Conservation (phyloP, 2,888 invertebrate genomes). For the Hesperia comma region DNA sequence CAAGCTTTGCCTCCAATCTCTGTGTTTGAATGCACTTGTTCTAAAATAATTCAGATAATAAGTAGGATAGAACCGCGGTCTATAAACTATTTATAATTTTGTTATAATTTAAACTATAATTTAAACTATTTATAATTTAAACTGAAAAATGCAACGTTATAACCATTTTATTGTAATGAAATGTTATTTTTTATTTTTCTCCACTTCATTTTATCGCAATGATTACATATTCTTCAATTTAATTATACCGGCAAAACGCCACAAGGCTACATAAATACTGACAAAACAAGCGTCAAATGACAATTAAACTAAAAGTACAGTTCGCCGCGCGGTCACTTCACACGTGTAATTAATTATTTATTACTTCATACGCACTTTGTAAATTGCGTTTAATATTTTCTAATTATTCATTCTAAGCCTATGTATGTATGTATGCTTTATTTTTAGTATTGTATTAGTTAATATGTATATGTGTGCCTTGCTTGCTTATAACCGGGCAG, state of each 20-base stretch:
- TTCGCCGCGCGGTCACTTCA: constrained; percentile 9
- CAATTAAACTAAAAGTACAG: constrained; percentile 23
- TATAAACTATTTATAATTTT: too few relatives aligned
- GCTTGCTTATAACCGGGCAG: too few relatives aligned
- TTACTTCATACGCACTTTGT: constrained; percentile 3
- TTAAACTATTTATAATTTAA: too few relatives aligned
- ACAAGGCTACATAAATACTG: constrained; percentile 27
- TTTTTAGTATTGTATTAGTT: too few relatives aligned
- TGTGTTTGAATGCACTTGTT: too few relatives aligned
- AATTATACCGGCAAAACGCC: constrained; percentile 37
- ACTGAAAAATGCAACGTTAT: not conserved
- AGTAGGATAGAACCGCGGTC: too few relatives aligned
- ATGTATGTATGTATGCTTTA: too few relatives aligned
- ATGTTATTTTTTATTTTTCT: not conserved
- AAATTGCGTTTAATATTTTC: constrained; percentile 6
- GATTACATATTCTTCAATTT: constrained; percentile 25
- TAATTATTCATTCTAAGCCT: not conserved
- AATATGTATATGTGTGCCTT: too few relatives aligned
- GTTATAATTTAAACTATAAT: too few relatives aligned
- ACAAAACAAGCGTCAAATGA: constrained; percentile 36
- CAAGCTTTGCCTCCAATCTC: too few relatives aligned
- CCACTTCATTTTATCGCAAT: not conserved
- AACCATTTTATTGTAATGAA: not conserved
- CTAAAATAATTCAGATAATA: too few relatives aligned
- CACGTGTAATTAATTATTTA: constrained; percentile 33